Base-by-base conservation (phyloP, 2,797 vertebrate genomes). In the Podargus strigoides region DNA sequence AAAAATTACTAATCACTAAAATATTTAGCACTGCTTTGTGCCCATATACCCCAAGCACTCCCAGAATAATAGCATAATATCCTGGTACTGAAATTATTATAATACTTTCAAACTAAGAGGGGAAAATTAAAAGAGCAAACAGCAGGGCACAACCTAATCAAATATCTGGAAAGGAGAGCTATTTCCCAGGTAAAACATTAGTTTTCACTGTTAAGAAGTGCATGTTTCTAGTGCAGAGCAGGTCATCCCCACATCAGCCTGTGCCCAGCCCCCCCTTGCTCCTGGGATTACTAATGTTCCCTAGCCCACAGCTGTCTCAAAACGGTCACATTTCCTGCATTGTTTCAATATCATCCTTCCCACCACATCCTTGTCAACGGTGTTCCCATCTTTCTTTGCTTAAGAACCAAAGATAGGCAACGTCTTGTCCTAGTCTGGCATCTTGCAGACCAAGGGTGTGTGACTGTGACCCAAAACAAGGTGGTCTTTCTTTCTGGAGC, bases 1-100 rank as follows among this genome's bases (percentile, higher is more conserved):
- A 93, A 93, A 83, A 93, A 95, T 93, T 92, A 87, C 86, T 93
- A 93, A 93, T 60, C 2, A 0, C 84, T 87, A 62, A 96, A 96
- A 74, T 90, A 97, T 95, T 93, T 44, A 95, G 72, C 70, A 37
- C 60, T 67, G 46, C 34, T 86, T 76, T 64, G 44, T 85, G 86
- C 55, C 78, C 47, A 27, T 73, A 59, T 59, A 86, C 17, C 59
- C 58, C 42, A 73, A 62, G 55, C n/a, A 85, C 62, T 90, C 60
- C 59, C 50, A 32, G 16, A 77, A 46, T 41, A 85, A 36, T 21
- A 70, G 34, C 4, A 0, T 56, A 41, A 72, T n/a, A 63, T n/a
- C 70, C 26, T 24, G 44, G 32, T 28, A 53, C 56, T 44, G 37
- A 84, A 76, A 70, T 70, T 46, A 60, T 26, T 22, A 75, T 16